These are phyloP conservation scores for Sebastes baramenuke DNA, from an alignment of 2,797 vertebrate genomes.

Conservation along the genomic window DNA sequence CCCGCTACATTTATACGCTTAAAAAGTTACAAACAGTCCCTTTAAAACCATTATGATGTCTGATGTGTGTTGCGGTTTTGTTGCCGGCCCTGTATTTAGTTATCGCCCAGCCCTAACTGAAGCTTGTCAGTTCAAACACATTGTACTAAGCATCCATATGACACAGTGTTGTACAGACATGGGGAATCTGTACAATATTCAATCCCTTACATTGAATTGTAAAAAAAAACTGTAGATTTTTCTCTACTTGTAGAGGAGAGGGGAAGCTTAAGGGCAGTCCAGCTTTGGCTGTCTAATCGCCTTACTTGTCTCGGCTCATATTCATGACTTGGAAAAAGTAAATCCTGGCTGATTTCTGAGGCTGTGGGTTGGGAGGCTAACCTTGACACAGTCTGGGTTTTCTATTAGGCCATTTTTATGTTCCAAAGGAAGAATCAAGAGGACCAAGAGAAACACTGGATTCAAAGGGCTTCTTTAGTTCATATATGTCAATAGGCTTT, in stretches of 20 bases:
- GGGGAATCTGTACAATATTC: background rate
- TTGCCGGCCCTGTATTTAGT: no score
- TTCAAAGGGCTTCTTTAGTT: conserved; percentile 47
- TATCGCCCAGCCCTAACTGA: background rate
- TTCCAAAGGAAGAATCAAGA: conserved; percentile 48
- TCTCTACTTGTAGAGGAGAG: conserved; percentile 16
- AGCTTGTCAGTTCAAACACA: background rate
- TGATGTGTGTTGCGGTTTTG: no score
- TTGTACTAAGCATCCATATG: background rate
- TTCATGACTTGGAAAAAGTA: conserved; percentile 63
- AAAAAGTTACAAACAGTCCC: no score
- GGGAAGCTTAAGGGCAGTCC: conserved; percentile 37
- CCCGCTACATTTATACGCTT: no score
- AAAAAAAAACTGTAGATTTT: background rate
- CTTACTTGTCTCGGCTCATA: conserved; percentile 53
- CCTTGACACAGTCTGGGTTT: conserved; percentile 69
- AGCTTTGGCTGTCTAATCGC: conserved; percentile 48
- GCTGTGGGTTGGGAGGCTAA: conserved; percentile 61
- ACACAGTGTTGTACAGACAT: background rate
- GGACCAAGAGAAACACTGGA: conserved; percentile 60
- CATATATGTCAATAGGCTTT: conserved; percentile 42
- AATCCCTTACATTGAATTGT: conserved; percentile 2
- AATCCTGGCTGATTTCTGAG: conserved; percentile 61
- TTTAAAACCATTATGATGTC: no score
- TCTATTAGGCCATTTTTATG: conserved; percentile 68